Percentiles rank a stretch among this genome's conserved stretches.
phyloP scores from a whole-genome alignment of 1,140 invertebrate species.

The Drosophila ficusphila region DNA sequence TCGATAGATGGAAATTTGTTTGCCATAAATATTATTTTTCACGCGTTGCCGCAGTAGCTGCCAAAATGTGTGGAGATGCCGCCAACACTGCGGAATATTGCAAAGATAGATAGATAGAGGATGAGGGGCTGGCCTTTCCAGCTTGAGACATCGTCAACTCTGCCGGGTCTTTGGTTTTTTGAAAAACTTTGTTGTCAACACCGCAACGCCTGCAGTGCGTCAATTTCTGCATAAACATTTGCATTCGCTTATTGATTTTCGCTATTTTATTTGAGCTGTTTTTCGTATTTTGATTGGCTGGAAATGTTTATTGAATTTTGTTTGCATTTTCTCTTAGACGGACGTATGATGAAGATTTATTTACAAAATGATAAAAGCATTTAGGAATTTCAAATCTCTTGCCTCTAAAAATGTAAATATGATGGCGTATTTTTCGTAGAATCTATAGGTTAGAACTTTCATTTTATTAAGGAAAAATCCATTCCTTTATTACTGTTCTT shows the following conservation, averaged over 20 bases:
- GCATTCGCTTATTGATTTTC: constrained; percentile 45
- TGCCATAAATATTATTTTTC: constrained; percentile 81
- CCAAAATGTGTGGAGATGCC: constrained; percentile 44
- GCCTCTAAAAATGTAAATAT: neutral
- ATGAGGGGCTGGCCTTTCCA: constrained; percentile 2
- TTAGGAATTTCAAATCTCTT: neutral
- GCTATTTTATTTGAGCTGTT: constrained; percentile 2
- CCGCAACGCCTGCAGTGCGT: constrained; percentile 47
- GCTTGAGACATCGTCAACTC: constrained; percentile 14
- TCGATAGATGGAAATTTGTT: constrained; percentile 79
- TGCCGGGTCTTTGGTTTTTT: constrained; percentile 50
- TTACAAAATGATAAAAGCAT: neutral
- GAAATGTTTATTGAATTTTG: neutral
- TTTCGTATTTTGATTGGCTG: neutral
- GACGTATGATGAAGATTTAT: neutral
- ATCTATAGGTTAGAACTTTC: no score
- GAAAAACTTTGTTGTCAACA: constrained; percentile 64
- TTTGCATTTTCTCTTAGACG: neutral
- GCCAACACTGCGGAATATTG: constrained; percentile 45
- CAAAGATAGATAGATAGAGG: neutral
- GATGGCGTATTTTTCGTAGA: neutral
- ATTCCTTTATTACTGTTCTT: neutral
- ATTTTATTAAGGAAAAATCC: no score
- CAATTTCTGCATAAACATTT: constrained; percentile 50
- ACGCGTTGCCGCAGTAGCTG: constrained; percentile 71